Evolutionary conservation across 2,797 vertebrate species (phyloP).

Genomic region (Spea hammondii): DNA sequence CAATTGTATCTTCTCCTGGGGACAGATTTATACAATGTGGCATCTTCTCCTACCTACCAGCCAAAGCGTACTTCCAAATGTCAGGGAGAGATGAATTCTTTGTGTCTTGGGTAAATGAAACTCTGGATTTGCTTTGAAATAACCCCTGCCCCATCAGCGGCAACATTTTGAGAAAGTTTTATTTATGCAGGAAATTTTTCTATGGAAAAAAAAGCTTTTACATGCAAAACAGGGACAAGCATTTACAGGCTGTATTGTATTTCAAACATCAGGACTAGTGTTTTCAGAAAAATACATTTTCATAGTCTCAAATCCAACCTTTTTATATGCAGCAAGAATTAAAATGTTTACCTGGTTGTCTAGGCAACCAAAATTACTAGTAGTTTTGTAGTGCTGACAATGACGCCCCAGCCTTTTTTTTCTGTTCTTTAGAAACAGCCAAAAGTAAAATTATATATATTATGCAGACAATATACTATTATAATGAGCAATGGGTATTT

Average conservation of each 20-base stretch:
- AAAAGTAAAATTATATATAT: too few species aligned
- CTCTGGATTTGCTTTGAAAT: background rate
- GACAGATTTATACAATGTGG: conserved; percentile 21
- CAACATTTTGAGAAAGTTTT: background rate
- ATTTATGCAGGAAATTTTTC: conserved; percentile 7
- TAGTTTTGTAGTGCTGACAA: background rate
- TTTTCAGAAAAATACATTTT: background rate
- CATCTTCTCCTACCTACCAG: conserved; percentile 5
- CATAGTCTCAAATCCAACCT: background rate
- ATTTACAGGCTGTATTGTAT: background rate
- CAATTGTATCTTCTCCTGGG: conserved; percentile 9
- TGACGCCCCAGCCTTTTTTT: background rate
- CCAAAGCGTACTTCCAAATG: conserved; percentile 22
- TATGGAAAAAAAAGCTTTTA: background rate
- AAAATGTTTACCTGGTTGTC: background rate
- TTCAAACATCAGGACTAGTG: background rate
- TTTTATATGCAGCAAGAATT: background rate
- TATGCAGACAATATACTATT: too few species aligned
- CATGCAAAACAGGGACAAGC: background rate
- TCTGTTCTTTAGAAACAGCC: background rate
- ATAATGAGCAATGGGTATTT: too few species aligned
- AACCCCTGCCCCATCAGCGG: background rate
- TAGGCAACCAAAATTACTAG: background rate
- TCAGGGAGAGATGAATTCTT: conserved; percentile 22
- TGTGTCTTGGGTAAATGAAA: background rate